Evolutionary conservation across 2,113 vertebrate genomes (phyloP).

Genomic region (Blennius ocellaris): DNA sequence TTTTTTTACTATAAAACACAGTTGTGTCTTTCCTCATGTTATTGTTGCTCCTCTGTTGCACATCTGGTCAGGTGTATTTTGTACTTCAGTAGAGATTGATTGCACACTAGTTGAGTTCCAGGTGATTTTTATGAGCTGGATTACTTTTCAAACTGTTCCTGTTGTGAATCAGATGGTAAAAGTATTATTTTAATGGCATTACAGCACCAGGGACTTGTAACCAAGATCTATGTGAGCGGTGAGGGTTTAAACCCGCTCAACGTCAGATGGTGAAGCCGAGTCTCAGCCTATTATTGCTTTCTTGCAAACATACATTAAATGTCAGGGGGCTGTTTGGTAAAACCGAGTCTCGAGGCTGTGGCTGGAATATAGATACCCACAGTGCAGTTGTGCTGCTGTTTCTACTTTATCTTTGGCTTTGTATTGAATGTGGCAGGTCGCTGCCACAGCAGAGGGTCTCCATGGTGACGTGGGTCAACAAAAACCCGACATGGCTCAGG

Average conservation of each 20-base stretch:
- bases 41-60: conserved; percentile 31
- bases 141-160: conserved; percentile 15
- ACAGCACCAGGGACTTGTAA: conserved; percentile 38
- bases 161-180: conserved; percentile 42
- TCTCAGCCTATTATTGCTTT: conserved; percentile 38
- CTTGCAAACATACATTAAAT: conserved; percentile 55
- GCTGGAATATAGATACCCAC: conserved; percentile 32
- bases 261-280: conserved; percentile 43
- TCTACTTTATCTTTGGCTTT: conserved; percentile 50
- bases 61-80: conserved; percentile 52
- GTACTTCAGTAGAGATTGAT: conserved; percentile 44
- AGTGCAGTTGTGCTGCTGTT: conserved; percentile 20
- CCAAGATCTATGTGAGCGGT: conserved; percentile 32
- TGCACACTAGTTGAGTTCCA: conserved; percentile 8
- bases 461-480: conserved; percentile 67
- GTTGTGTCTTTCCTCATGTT: conserved; percentile 24
- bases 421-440: conserved; percentile 42
- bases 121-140: conserved; percentile 35
- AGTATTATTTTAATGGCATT: conserved; percentile 48
- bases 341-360: conserved; percentile 14
- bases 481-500: conserved; percentile 40
- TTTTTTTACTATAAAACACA: conserved; percentile 36
- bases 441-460: conserved; percentile 62
- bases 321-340: neutral
- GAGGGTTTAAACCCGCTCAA: conserved; percentile 39